phyloP scores from a whole-genome alignment of 2,888 invertebrate species.

The Melolontha melolontha region DNA sequence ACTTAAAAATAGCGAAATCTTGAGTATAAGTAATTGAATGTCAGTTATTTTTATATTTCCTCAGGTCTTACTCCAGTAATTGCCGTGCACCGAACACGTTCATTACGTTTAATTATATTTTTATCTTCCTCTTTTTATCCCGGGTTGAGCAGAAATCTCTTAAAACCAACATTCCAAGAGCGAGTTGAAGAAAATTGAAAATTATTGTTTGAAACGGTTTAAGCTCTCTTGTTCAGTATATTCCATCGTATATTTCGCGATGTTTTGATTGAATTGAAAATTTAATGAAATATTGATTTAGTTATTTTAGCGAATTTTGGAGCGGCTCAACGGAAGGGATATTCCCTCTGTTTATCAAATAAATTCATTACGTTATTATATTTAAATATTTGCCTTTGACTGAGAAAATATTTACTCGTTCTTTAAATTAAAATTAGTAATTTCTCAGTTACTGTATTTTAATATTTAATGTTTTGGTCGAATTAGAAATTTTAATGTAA shows the following conservation, averaged over 20 bases:
- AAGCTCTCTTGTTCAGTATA: slow-evolving; percentile 6
- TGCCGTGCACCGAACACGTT: slow-evolving; percentile 43
- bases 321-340: slow-evolving; percentile 1
- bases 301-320: slow-evolving; percentile 34
- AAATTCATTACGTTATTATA: slow-evolving; percentile 11
- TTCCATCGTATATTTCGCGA: slow-evolving; percentile 21
- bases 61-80: slow-evolving; percentile 32
- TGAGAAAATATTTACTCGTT: slow-evolving; percentile 25
- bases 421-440: slow-evolving; percentile 20
- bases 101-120: slow-evolving; percentile 42
- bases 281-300: slow-evolving; percentile 41
- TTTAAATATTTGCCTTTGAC: background rate
- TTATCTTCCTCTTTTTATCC: slow-evolving; percentile 26
- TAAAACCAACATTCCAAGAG: slow-evolving; percentile 13
- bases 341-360: slow-evolving; percentile 19
- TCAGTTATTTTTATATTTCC: slow-evolving; percentile 41
- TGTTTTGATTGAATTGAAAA: slow-evolving; percentile 30
- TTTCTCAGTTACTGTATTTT: background rate
- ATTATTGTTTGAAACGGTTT: slow-evolving; percentile 29
- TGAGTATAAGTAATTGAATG: slow-evolving; percentile 39
- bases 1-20: slow-evolving; percentile 9
- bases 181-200: slow-evolving; percentile 31
- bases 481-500: no score
- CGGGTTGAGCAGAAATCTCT: slow-evolving; percentile 4
- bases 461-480: no score